These are phyloP conservation scores for Andrena hattorfiana DNA, from an alignment of 2,888 invertebrate genomes.

Conservation along the genomic window DNA sequence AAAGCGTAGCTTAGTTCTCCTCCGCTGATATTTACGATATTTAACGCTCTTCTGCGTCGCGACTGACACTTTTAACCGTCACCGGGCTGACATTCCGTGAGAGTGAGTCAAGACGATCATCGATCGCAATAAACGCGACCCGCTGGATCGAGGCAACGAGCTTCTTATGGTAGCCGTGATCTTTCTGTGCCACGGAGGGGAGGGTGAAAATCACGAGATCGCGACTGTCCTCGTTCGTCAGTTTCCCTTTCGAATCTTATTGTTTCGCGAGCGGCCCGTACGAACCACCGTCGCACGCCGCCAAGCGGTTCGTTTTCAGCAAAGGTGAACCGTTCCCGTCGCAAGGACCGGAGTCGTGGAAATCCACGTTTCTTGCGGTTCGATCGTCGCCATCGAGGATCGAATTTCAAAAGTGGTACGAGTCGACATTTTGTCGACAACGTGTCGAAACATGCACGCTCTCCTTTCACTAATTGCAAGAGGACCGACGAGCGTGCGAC, in stretches of 20 bases:
- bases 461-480: constrained; percentile 72
- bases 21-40: constrained; percentile 12
- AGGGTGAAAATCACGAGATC: constrained; percentile 71
- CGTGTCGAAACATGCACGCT: constrained; percentile 65
- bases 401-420: constrained; percentile 1
- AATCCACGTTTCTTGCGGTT: background rate
- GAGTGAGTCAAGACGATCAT: constrained; percentile 68
- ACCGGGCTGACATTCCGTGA: constrained; percentile 56
- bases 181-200: constrained; percentile 43
- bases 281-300: constrained; percentile 36
- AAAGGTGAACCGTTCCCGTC: background rate
- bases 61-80: constrained; percentile 44
- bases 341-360: background rate
- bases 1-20: background rate
- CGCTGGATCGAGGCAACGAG: constrained; percentile 37
- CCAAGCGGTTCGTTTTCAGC: background rate
- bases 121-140: constrained; percentile 59
- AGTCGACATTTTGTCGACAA: constrained; percentile 58
- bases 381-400: background rate
- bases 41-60: background rate
- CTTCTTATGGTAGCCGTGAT: constrained; percentile 58
- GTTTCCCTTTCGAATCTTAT: constrained; percentile 66
- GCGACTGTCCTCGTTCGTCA: constrained; percentile 61
- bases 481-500: constrained; percentile 57
- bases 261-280: constrained; percentile 48